These are phyloP conservation scores for Mythimna ferrago DNA, from an alignment of 2,888 invertebrate species.

Conservation along the genomic window DNA sequence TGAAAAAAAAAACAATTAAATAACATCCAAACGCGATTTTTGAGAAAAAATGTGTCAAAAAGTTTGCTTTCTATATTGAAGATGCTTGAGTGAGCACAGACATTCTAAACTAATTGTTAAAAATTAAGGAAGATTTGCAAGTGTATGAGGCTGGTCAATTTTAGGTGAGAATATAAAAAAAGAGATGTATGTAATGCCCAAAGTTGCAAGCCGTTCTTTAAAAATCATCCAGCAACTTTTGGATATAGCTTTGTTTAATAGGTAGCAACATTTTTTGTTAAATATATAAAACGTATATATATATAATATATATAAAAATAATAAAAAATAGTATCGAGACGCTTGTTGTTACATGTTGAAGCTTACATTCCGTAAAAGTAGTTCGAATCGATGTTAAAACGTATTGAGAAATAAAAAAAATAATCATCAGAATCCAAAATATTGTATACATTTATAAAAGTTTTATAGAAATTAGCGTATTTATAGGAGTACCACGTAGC, in stretches of 20 bases:
- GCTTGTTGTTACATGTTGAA: conserved; percentile 85
- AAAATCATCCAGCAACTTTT: conserved; percentile 53
- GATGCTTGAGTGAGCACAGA: conserved; percentile 64
- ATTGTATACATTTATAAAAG: conserved; percentile 88
- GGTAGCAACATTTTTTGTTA: conserved; percentile 57
- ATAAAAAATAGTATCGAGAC: conserved; percentile 65
- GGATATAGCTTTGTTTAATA: conserved; percentile 52
- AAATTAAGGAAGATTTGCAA: conserved; percentile 61
- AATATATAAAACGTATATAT: conserved; percentile 42
- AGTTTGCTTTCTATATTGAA: conserved; percentile 62
- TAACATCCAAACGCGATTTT: conserved; percentile 57
- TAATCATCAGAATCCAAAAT: conserved; percentile 70
- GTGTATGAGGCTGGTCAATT: conserved; percentile 81
- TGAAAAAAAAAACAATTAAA: conserved; percentile 56
- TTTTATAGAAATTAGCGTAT: conserved; percentile 80
- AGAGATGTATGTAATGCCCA: conserved; percentile 44
- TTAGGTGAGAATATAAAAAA: conserved; percentile 73
- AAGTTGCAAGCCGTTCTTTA: conserved; percentile 55
- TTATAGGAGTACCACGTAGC: conserved; percentile 77
- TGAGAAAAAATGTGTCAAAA: conserved; percentile 74
- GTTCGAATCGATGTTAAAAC: conserved; percentile 79
- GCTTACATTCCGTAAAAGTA: conserved; percentile 80
- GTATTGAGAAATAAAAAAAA: conserved; percentile 65
- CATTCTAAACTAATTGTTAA: conserved; percentile 83
- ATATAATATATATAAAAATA: conserved; percentile 57